Evolutionary conservation across 2,113 vertebrate genomes (phyloP).

Genomic region (Willisornis vidua): DNA sequence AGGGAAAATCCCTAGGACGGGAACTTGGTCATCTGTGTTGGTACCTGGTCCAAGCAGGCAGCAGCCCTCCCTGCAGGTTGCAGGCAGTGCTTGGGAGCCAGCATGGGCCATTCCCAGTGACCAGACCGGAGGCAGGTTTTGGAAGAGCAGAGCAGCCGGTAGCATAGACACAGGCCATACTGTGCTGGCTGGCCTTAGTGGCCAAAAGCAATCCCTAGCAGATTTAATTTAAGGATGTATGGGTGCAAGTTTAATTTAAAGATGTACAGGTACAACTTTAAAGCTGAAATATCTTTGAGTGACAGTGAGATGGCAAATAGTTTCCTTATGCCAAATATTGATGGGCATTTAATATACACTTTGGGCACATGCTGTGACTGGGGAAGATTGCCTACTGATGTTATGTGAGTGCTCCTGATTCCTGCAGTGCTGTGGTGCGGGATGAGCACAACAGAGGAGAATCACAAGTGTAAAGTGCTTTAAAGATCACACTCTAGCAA

Average conservation of each 20-base stretch:
- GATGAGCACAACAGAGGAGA: slow-evolving; percentile 35
- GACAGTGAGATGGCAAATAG: neutral
- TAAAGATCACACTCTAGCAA: slow-evolving; percentile 58
- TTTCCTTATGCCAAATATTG: slow-evolving; percentile 18
- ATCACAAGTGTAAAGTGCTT: slow-evolving; percentile 69
- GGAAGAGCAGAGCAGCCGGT: neutral
- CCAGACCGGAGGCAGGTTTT: slow-evolving; percentile 38
- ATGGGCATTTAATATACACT: slow-evolving; percentile 37
- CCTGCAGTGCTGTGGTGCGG: neutral
- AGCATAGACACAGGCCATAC: neutral
- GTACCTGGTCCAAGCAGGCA: slow-evolving; percentile 15
- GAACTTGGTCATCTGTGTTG: slow-evolving; percentile 27
- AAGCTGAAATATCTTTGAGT: neutral
- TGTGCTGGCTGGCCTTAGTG: neutral
- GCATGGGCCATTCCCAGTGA: slow-evolving; percentile 12
- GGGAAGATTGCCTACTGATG: slow-evolving; percentile 39
- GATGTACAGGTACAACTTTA: neutral
- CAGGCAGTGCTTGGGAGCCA: slow-evolving; percentile 29
- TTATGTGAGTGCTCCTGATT: slow-evolving; percentile 31
- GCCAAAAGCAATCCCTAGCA: neutral
- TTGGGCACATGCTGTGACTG: slow-evolving; percentile 27
- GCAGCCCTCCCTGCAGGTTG: slow-evolving; percentile 45
- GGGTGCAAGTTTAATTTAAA: neutral
- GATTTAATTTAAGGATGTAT: slow-evolving; percentile 15
- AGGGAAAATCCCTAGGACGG: slow-evolving; percentile 54